Base-by-base conservation (phyloP, 2,797 vertebrate species). In the Momotus momota region DNA sequence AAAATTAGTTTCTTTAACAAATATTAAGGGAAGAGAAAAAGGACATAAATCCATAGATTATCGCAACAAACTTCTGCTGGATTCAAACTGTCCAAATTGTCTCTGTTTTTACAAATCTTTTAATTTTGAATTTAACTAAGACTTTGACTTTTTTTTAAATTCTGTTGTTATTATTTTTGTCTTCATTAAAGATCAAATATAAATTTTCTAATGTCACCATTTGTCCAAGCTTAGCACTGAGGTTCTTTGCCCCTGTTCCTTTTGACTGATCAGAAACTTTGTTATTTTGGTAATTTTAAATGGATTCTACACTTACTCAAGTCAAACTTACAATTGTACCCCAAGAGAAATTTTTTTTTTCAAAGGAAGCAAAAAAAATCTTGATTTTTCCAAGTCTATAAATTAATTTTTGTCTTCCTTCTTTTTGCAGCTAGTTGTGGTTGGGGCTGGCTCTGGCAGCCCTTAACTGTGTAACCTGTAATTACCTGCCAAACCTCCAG, bases 371-470 rank as follows among this genome's bases (percentile, higher is more conserved):
- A 72, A 46, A 52, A 81, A 57, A 64, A 72, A 17, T 33, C 20
- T 64, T 26, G 4, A 35, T 65, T 84, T 80, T 70, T 35, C 29
- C 9, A 67, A 51, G 15, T 9, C 26, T 45, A 54, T 13, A 66
- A 82, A 74, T 33, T 27, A 20, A n/a, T 21, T 85, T 80, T 43
- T 67, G 1, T 1, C 17, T 62, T 79, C 6, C 6, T 23, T 20
- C 9, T 40, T 27, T 13, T 21, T 11, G 7, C 10, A 70, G 26
- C 21, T 29, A 26, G 14, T 9, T 33, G 4, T 26, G 18, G 11
- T 54, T 0, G 1, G 6, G 12, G 29, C 69, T 78, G 78, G 25
- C 20, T 73, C n/a, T 0, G 0, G 35, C 38, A 72, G 40, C 81
- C 60, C 25, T 64, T 66, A 67, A 9, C 29, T 82, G 18, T 55